Conservation (phyloP, 2,888 invertebrate species). For the Pyrgus malvae region DNA sequence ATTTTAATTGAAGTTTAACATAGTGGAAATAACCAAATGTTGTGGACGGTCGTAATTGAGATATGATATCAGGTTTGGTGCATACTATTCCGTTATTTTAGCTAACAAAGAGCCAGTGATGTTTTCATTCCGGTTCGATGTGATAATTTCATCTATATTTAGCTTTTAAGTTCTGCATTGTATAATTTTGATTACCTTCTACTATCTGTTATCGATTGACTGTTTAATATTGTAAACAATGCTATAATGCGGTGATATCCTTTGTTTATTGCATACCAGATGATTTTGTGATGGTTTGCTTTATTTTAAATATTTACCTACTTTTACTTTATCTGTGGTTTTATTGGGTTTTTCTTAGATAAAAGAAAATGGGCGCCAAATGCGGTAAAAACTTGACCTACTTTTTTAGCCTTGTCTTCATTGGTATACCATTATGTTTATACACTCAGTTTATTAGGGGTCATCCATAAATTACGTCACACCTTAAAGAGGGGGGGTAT, state of each 20-base stretch:
- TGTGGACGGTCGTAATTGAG: not conserved
- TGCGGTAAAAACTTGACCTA: not conserved
- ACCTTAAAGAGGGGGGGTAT: no score
- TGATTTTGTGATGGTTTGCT: not conserved
- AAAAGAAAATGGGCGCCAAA: slow-evolving; percentile 8
- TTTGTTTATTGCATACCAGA: not conserved
- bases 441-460: no score
- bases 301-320: not conserved
- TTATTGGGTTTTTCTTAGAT: not conserved
- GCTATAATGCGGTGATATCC: not conserved
- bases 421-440: no score
- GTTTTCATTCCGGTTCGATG: not conserved
- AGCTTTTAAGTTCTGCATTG: not conserved
- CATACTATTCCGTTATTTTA: slow-evolving; percentile 9
- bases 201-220: not conserved
- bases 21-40: slow-evolving; percentile 10
- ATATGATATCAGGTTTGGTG: not conserved
- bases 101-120: not conserved
- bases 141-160: no score
- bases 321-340: not conserved
- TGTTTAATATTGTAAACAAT: slow-evolving; percentile 2
- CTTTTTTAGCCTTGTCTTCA: not conserved
- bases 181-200: not conserved
- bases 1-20: not conserved
- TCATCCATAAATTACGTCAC: no score